Conservation (phyloP, 2,797 vertebrate species). For the Anabas testudineus region DNA sequence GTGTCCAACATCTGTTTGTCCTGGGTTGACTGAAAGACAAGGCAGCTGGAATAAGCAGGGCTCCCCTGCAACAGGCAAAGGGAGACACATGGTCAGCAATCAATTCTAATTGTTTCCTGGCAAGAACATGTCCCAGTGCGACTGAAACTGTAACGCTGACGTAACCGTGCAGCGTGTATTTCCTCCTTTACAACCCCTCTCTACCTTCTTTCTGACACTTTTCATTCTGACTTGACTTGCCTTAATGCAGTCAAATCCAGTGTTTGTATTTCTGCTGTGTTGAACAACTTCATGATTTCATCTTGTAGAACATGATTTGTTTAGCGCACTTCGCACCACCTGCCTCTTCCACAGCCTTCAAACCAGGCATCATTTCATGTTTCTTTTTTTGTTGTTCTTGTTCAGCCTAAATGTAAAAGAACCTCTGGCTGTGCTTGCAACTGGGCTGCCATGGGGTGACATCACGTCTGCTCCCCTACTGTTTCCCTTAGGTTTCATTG, state of each 20-base stretch:
- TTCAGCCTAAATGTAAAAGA: slow-evolving; percentile 53
- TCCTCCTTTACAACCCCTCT: not conserved
- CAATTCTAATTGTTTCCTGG: slow-evolving; percentile 53
- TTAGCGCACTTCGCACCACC: slow-evolving; percentile 38
- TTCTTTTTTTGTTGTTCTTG: slow-evolving; percentile 31
- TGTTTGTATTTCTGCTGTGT: slow-evolving; percentile 26
- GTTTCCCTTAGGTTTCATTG: slow-evolving; percentile 34
- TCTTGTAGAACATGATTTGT: slow-evolving; percentile 42
- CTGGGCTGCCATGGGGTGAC: slow-evolving; percentile 35
- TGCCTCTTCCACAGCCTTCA: slow-evolving; percentile 36
- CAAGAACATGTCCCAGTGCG: slow-evolving; percentile 24
- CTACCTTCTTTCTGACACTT: not conserved
- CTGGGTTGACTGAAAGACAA: slow-evolving; percentile 17
- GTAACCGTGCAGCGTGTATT: not conserved
- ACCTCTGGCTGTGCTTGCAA: slow-evolving; percentile 40
- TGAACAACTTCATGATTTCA: slow-evolving; percentile 41
- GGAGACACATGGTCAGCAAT: slow-evolving; percentile 66
- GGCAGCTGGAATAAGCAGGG: slow-evolving; percentile 29
- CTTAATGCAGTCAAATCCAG: slow-evolving; percentile 14
- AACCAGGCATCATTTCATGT: slow-evolving; percentile 49
- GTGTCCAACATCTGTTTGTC: slow-evolving; percentile 58
- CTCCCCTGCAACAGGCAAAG: slow-evolving; percentile 31
- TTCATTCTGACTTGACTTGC: slow-evolving; percentile 1
- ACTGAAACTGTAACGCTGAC: slow-evolving; percentile 21
- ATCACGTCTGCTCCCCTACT: slow-evolving; percentile 36